phyloP scores from a whole-genome alignment of 2,888 invertebrate species.

The Malthinus seriepunctatus region DNA sequence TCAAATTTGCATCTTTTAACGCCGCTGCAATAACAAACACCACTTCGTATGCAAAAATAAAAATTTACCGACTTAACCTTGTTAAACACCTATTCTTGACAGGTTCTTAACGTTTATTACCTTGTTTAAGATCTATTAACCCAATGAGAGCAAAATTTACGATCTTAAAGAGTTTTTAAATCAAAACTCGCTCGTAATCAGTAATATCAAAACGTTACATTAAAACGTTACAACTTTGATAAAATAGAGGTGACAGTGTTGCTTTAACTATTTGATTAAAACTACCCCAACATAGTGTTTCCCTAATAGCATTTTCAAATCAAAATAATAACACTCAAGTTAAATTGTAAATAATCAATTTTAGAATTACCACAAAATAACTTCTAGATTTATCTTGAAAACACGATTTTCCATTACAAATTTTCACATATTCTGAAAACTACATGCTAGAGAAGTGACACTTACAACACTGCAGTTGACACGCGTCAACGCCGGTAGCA shows the following conservation, averaged over 20 bases:
- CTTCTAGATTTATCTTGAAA: constrained; percentile 32
- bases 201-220: no score
- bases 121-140: no score
- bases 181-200: no score
- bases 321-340: not conserved
- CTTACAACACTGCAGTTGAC: constrained; percentile 36
- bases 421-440: constrained; percentile 44
- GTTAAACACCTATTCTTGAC: no score
- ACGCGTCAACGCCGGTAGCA: constrained; percentile 35
- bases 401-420: constrained; percentile 44
- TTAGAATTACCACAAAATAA: constrained; percentile 12
- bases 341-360: not conserved
- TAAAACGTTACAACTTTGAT: no score
- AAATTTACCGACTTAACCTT: no score
- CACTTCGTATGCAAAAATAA: no score
- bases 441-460: constrained; percentile 41
- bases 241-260: not conserved
- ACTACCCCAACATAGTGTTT: not conserved
- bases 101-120: no score
- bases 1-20: no score
- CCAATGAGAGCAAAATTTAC: no score
- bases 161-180: no score
- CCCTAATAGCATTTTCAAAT: not conserved
- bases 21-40: no score
- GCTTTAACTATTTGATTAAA: not conserved